Base-by-base conservation (phyloP, 2,888 invertebrate species). In the Stramonita haemastoma region DNA sequence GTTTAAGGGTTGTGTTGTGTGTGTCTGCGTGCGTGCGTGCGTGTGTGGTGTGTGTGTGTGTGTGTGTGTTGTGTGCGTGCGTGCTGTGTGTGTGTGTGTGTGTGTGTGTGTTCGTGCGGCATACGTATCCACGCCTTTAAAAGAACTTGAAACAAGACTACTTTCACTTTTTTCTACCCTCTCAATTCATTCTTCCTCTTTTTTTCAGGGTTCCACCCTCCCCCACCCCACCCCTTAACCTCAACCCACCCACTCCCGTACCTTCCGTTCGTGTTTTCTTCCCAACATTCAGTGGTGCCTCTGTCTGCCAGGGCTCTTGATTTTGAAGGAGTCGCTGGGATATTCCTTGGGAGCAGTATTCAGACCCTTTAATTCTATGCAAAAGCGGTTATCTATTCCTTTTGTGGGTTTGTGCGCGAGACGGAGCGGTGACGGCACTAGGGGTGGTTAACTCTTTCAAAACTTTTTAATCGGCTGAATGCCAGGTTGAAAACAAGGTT, bases 401-500 rank as follows among this genome's bases (percentile, higher is more conserved):
- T 56, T 86, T 60, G 86, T 86, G 57, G 0, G 22, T 22, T 46
- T 46, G 13, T 83, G 36, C 11, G 46, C 36, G 81, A 83, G 81
- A 46, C 81, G 81, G 84, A 57, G 46, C 46, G n/a, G 84, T 57
- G 57, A 57, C 84, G 36, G 84, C 29, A 11, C 46, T 29, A 57
- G 84, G 57, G 57, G 57, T 84, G 36, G 84, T 84, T 84, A 84
- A 84, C 84, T 84, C 57, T 56, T 84, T 84, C 15, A 26, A 81
- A 86, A 86, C 60, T 86, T 57, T 86, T 86, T 86, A 86, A 86
- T 32, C 57, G 60, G 32, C 19, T 34, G 86, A 86, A 86, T 32
- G 86, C 86, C 32, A 60, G 60, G 32, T 66, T 32, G 86, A 86
- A 60, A 86, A 86, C 34, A 60, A 86, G 86, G 29, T 86, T 86